Conservation (phyloP, 2,888 invertebrate genomes). For the Sphecodes monilicornis region DNA sequence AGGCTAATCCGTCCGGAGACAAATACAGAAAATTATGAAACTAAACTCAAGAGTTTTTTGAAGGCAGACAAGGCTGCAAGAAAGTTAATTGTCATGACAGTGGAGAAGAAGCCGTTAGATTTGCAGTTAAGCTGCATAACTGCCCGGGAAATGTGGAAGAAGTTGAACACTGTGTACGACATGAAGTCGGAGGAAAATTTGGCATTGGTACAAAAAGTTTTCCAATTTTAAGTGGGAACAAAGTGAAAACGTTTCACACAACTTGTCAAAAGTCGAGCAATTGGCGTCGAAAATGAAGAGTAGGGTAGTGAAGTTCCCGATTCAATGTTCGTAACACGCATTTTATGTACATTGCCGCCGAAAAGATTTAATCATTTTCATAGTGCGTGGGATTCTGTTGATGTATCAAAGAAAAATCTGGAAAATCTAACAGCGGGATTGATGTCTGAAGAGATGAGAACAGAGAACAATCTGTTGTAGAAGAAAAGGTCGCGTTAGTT, state of each 20-base stretch:
- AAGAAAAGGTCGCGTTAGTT: conserved; percentile 18
- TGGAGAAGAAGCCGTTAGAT: neutral
- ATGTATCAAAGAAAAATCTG: neutral
- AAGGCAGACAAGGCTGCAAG: neutral
- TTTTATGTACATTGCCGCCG: conserved; percentile 13
- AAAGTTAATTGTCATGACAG: neutral
- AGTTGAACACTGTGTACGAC: neutral
- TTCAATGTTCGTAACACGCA: conserved; percentile 6
- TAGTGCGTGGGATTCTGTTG: conserved; percentile 13
- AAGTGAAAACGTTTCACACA: neutral
- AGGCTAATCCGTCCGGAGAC: neutral
- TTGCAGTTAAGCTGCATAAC: no score
- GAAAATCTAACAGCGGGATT: conserved; percentile 14
- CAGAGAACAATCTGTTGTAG: neutral
- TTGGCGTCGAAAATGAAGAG: neutral
- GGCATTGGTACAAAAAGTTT: neutral
- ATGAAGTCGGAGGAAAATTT: neutral
- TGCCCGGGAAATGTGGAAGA: neutral
- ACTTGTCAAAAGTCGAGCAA: neutral
- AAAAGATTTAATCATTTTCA: conserved; percentile 17
- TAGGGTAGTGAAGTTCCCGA: conserved; percentile 5
- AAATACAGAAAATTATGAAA: neutral
- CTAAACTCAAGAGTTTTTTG: neutral
- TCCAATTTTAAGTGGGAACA: neutral
- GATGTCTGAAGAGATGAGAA: conserved; percentile 10